Base-by-base conservation (phyloP, 2,797 vertebrate species). In the Sebastes paucispinis region DNA sequence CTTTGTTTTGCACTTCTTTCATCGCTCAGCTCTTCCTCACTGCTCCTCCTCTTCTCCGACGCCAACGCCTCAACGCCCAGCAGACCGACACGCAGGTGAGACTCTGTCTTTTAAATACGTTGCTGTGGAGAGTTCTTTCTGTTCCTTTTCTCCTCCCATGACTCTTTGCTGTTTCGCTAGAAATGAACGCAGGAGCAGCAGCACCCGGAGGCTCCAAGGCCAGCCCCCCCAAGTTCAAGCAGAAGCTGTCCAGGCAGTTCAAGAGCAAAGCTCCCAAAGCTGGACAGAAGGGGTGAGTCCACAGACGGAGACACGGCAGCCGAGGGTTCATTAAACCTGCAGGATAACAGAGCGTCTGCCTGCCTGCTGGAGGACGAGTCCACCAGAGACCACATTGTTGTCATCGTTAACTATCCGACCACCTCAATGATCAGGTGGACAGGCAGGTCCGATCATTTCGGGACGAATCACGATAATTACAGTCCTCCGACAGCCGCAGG, bases 241-340 rank as follows among this genome's bases (percentile, higher is more conserved):
- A 90, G 81, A 92, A 92, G 78, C 91, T 88, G 69, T 32, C 10
- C 36, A 74, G 89, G 27, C 89, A 87, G 82, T 94, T 94, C 78
- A 93, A 93, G 85, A 93, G 92, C 91, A 94, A 92, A 58, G 91
- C 88, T 62, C 93, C 92, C 34, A 94, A 92, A 87, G 84, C 91
- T 1, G 91, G 91, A 81, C 90, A 91, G 82, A 94, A 92, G 73
- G 79, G 88, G 90, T 93, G 77, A 89, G 88, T 60, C 18, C 3
- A 3, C 36, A 20, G 12, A 20, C 7, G 3, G 24, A 13, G 34
- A 36, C 34, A 36, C 34, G 0, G 34, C 34, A 12, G 34, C 34
- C 34, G 34, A 36, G 34, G 34, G 34, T 36, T 36, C 34, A 36
- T 12, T 36, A 36, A 36, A 36, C 34, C 34, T 36, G 34, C 34